These are phyloP conservation scores for Hipposideros larvatus DNA, from an alignment of 2,797 vertebrate genomes.

Conservation along the genomic window DNA sequence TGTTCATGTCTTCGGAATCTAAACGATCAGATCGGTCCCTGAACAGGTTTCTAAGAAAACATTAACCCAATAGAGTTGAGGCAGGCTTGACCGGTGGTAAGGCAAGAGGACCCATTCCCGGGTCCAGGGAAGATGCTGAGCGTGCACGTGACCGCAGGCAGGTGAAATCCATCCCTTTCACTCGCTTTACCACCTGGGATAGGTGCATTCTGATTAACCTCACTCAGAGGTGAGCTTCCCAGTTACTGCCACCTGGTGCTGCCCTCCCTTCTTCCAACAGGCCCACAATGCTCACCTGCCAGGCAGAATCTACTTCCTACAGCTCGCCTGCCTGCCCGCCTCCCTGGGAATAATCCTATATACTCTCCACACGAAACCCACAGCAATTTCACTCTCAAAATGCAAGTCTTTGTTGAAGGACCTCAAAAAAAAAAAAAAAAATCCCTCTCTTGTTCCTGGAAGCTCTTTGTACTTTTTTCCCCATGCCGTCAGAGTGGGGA, in stretches of 20 bases:
- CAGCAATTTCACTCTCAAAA: neutral
- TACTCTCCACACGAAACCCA: neutral
- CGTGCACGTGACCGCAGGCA: neutral
- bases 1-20: slow-evolving; percentile 13
- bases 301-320: neutral
- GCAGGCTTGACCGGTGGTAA: neutral
- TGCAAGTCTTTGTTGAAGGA: neutral
- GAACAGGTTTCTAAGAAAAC: slow-evolving; percentile 26
- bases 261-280: neutral
- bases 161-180: neutral
- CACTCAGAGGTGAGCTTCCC: neutral
- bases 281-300: neutral
- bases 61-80: neutral
- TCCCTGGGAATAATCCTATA: neutral
- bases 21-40: neutral
- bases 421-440: neutral
- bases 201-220: neutral
- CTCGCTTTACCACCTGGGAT: neutral
- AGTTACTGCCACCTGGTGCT: slow-evolving; percentile 61
- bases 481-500: neutral
- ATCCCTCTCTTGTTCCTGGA: neutral
- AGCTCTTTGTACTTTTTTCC: neutral
- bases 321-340: rapidly evolving
- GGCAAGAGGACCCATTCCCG: neutral
- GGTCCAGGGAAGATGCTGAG: neutral